Conservation (phyloP, 2,888 invertebrate genomes). For the Rhagium mordax region DNA sequence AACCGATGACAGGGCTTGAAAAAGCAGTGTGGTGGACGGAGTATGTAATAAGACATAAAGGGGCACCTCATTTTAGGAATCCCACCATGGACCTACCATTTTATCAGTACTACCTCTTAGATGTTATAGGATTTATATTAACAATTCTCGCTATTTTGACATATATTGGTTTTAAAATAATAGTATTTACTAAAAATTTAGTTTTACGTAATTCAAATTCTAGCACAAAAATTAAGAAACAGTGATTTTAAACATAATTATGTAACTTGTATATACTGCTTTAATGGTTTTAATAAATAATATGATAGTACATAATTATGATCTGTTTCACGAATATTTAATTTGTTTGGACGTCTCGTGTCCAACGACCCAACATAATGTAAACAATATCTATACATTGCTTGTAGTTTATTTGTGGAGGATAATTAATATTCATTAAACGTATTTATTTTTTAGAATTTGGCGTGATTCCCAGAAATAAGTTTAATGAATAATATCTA, state of each 20-base stretch:
- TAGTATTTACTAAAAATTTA: neutral
- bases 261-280: too few relatives aligned
- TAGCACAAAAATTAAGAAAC: neutral
- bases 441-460: too few relatives aligned
- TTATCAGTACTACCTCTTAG: conserved; percentile 57
- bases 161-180: neutral
- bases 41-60: conserved; percentile 59
- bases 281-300: too few relatives aligned
- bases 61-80: conserved; percentile 54
- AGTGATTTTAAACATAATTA: neutral
- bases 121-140: conserved; percentile 48
- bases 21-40: conserved; percentile 63
- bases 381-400: too few relatives aligned
- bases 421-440: too few relatives aligned
- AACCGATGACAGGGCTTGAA: conserved; percentile 58
- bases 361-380: too few relatives aligned
- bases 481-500: too few relatives aligned
- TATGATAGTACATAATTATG: too few relatives aligned
- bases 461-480: too few relatives aligned
- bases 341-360: too few relatives aligned
- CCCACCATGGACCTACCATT: conserved; percentile 51
- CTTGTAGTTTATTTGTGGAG: too few relatives aligned
- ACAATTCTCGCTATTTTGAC: neutral
- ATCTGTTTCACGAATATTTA: too few relatives aligned
- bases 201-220: neutral